Evolutionary conservation across 2,888 invertebrate species (phyloP).

Genomic region (Tetheella fluctuosa): DNA sequence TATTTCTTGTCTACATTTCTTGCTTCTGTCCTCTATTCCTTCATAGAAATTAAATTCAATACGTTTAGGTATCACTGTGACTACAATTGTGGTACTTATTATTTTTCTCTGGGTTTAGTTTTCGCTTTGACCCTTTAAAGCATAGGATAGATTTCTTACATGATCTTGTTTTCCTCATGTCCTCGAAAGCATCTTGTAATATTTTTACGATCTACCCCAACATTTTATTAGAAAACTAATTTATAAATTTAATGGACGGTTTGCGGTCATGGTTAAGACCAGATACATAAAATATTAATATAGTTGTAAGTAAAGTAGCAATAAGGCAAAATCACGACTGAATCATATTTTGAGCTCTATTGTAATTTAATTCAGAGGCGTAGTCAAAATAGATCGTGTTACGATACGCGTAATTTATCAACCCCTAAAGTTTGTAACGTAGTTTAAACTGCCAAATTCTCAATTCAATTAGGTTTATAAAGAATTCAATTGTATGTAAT

Average conservation of each 20-base stretch:
- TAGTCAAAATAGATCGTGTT: background rate
- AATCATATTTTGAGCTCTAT: background rate
- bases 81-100: constrained; percentile 16
- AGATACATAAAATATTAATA: constrained; percentile 1
- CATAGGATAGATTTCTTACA: constrained; percentile 33
- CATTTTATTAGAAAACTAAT: background rate
- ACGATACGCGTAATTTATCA: background rate
- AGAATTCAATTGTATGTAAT: background rate
- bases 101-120: constrained; percentile 32
- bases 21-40: constrained; percentile 49
- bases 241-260: background rate
- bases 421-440: background rate
- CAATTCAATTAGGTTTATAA: background rate
- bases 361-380: background rate
- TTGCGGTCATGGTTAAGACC: background rate
- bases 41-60: constrained; percentile 41
- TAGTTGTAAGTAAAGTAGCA: background rate
- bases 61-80: constrained; percentile 28
- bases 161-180: constrained; percentile 6
- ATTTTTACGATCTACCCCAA: background rate
- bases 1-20: constrained; percentile 52
- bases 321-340: background rate
- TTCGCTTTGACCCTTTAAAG: constrained; percentile 40
- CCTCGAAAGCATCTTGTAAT: constrained; percentile 1
- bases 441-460: background rate